Percentiles rank a stretch among this genome's conserved stretches.
phyloP scores from a whole-genome alignment of 2,113 vertebrate genomes.

The Takifugu flavidus region DNA sequence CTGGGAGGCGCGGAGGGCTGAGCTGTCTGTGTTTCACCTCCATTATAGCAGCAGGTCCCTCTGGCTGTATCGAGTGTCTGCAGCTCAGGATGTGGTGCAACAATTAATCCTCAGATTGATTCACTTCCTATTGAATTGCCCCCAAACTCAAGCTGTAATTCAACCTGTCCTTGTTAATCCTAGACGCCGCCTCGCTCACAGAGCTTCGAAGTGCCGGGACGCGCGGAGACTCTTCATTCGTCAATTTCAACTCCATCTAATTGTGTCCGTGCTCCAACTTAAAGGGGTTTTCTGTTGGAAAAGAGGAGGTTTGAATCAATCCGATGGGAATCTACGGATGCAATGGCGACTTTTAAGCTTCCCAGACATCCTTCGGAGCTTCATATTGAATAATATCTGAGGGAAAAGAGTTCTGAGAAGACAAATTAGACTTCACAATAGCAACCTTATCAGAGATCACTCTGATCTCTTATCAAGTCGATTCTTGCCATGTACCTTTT shows the following conservation, averaged over 20 bases:
- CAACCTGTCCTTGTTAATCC: constrained; percentile 70
- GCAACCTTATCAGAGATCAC: background rate
- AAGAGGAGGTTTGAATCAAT: background rate
- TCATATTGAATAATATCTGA: background rate
- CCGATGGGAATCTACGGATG: background rate
- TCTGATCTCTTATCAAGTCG: background rate
- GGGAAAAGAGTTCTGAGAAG: background rate
- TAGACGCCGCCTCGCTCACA: constrained; percentile 53
- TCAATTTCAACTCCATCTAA: constrained; percentile 22
- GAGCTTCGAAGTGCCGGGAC: constrained; percentile 20
- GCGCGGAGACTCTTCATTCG: constrained; percentile 32
- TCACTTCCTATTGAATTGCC: constrained; percentile 80
- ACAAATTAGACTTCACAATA: background rate
- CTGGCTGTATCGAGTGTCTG: constrained; percentile 73
- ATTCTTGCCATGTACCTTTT: background rate
- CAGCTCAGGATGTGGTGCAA: constrained; percentile 77
- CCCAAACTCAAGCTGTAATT: constrained; percentile 75
- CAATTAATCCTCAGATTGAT: constrained; percentile 82
- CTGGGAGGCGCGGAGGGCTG: constrained; percentile 35
- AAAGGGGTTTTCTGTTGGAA: background rate
- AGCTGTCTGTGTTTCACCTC: constrained; percentile 63
- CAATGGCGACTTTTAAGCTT: background rate
- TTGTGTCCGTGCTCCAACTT: background rate
- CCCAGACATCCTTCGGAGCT: background rate
- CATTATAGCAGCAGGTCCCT: constrained; percentile 63